Percentiles rank a stretch among this genome's conserved stretches.
Evolutionary conservation across 2,888 invertebrate genomes (phyloP).

Genomic region (Agonopterix heracliana): DNA sequence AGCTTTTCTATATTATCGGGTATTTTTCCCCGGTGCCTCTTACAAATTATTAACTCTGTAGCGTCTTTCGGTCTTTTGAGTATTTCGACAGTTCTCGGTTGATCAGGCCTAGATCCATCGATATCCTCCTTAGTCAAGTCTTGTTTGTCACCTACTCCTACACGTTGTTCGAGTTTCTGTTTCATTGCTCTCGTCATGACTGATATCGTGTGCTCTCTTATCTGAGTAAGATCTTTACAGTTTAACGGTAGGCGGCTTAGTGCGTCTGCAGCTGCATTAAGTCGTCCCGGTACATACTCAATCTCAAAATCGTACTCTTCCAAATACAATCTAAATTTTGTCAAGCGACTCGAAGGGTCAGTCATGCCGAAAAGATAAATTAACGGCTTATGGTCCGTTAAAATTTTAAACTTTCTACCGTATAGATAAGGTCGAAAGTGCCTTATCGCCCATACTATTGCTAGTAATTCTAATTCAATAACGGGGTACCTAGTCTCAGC

Average conservation of each 20-base stretch:
- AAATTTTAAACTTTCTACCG: conserved; percentile 11
- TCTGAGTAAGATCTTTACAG: neutral
- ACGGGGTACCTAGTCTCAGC: conserved; percentile 10
- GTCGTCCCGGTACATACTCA: neutral
- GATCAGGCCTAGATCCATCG: neutral
- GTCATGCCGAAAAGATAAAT: conserved; percentile 11
- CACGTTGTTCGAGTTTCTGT: conserved; percentile 8
- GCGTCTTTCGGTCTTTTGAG: neutral
- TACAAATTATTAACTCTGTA: neutral
- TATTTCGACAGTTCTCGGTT: neutral
- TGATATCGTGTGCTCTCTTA: neutral
- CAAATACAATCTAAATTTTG: conserved; percentile 8
- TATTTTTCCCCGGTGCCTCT: neutral
- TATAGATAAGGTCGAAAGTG: conserved; percentile 15
- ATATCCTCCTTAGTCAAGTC: neutral
- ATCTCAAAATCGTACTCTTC: neutral
- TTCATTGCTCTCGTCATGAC: neutral
- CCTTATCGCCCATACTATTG: conserved; percentile 12
- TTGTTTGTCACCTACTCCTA: neutral
- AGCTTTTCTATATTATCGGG: neutral
- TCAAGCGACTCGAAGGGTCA: conserved; percentile 11
- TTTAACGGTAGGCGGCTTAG: neutral
- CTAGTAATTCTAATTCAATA: conserved; percentile 11
- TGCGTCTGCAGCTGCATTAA: neutral
- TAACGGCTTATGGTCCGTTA: conserved; percentile 16